Evolutionary conservation across 1,140 invertebrate species (phyloP).

Genomic region (Pemphigus obesinymphae): DNA sequence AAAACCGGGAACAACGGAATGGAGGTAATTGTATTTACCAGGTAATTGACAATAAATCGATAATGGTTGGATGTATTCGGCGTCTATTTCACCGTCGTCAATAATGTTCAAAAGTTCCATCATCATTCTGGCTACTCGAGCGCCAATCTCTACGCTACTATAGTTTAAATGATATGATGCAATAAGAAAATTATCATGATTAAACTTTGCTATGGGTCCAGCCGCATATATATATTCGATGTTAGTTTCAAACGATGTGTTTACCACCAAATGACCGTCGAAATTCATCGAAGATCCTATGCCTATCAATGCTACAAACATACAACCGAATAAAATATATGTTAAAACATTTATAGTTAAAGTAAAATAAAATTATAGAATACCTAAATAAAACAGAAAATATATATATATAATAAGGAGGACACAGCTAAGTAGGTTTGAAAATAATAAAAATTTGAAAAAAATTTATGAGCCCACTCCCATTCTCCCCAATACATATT

Average conservation of each 20-base stretch:
- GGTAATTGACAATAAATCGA: background rate
- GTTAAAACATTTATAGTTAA: no score
- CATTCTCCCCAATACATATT: no score
- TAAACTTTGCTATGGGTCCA: background rate
- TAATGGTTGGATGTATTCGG: background rate
- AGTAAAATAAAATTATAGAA: no score
- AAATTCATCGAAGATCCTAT: background rate
- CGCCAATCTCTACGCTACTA: background rate
- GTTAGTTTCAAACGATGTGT: background rate
- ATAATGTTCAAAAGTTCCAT: background rate
- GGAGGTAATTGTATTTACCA: background rate
- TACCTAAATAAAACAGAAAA: no score
- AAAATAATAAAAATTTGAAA: no score
- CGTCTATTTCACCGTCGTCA: background rate
- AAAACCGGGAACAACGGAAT: background rate
- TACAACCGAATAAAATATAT: background rate
- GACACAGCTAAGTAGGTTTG: no score
- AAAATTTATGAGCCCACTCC: no score
- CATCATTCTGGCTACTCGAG: background rate
- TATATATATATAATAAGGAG: no score
- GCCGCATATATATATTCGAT: background rate
- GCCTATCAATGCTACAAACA: background rate
- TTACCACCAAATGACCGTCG: conserved; percentile 7
- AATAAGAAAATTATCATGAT: no score
- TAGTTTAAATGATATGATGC: background rate